These are phyloP conservation scores for Psittacara wagleri DNA, from an alignment of 2,113 vertebrate species.

Conservation along the genomic window DNA sequence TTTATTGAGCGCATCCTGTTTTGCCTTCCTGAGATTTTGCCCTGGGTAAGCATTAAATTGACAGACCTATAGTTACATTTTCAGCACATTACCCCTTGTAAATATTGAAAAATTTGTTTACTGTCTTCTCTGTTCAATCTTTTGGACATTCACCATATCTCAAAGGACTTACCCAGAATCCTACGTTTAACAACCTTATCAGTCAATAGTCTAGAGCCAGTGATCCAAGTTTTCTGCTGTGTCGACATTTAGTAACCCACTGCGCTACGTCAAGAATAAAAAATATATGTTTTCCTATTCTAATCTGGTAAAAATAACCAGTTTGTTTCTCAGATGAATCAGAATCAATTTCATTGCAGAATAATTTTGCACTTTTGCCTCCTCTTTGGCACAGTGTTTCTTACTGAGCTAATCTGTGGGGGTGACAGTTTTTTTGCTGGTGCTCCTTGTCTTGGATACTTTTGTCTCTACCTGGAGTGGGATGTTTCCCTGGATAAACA, in stretches of 20 bases:
- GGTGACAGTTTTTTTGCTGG: not conserved
- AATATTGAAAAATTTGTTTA: slow-evolving; percentile 36
- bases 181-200: not conserved
- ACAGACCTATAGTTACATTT: not conserved
- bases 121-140: slow-evolving; percentile 25
- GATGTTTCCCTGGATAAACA: not conserved
- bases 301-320: not conserved
- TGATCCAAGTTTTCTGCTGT: not conserved
- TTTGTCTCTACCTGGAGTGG: not conserved
- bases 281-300: not conserved
- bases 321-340: not conserved
- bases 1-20: not conserved
- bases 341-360: not conserved
- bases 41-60: not conserved
- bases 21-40: not conserved
- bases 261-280: not conserved
- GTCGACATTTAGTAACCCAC: not conserved
- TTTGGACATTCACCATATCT: not conserved
- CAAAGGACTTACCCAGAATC: not conserved
- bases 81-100: not conserved
- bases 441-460: not conserved
- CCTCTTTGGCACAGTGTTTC: not conserved
- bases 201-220: not conserved
- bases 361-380: not conserved
- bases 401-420: not conserved